Percentiles rank a stretch among this genome's conserved stretches.
These are phyloP conservation scores for Acleris sparsana DNA, from an alignment of 2,888 invertebrate genomes.

Conservation along the genomic window DNA sequence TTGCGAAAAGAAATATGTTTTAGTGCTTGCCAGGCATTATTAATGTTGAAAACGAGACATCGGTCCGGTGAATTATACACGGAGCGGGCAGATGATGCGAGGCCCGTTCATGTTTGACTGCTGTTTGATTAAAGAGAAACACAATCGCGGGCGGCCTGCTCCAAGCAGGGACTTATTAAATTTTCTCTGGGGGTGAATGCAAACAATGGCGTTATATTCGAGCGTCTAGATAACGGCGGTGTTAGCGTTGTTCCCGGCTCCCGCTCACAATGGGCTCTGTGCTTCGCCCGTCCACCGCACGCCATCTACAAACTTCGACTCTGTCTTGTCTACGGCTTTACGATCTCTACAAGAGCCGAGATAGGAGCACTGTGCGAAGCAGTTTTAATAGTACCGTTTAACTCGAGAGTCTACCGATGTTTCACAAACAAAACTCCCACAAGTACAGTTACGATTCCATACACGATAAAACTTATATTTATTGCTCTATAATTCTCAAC, in stretches of 20 bases:
- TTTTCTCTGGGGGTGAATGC: constrained; percentile 66
- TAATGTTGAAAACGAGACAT: constrained; percentile 53
- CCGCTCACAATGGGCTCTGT: constrained; percentile 63
- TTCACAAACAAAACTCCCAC: constrained; percentile 18
- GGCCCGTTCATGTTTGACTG: constrained; percentile 53
- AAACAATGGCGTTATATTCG: constrained; percentile 74
- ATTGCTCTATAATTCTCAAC: constrained; percentile 27
- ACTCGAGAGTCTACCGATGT: constrained; percentile 5
- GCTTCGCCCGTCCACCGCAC: constrained; percentile 58
- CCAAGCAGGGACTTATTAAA: constrained; percentile 70
- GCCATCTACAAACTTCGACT: constrained; percentile 65
- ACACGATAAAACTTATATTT: constrained; percentile 11
- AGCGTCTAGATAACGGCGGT: constrained; percentile 71
- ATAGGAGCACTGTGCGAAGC: constrained; percentile 48
- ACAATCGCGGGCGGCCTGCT: constrained; percentile 67
- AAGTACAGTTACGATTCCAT: neutral
- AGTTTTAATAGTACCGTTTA: constrained; percentile 28
- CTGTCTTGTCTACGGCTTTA: constrained; percentile 48
- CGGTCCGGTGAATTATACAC: constrained; percentile 39
- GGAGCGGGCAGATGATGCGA: constrained; percentile 47
- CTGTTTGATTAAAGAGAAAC: constrained; percentile 71
- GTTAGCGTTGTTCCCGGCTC: constrained; percentile 50
- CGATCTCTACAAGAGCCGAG: constrained; percentile 31
- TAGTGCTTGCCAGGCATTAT: constrained; percentile 65
- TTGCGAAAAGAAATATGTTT: constrained; percentile 76